A percentile compares a stretch with the other conserved stretches of the same genome.
phyloP scores from a whole-genome alignment of 2,113 vertebrate species.

The Mirza zaza region DNA sequence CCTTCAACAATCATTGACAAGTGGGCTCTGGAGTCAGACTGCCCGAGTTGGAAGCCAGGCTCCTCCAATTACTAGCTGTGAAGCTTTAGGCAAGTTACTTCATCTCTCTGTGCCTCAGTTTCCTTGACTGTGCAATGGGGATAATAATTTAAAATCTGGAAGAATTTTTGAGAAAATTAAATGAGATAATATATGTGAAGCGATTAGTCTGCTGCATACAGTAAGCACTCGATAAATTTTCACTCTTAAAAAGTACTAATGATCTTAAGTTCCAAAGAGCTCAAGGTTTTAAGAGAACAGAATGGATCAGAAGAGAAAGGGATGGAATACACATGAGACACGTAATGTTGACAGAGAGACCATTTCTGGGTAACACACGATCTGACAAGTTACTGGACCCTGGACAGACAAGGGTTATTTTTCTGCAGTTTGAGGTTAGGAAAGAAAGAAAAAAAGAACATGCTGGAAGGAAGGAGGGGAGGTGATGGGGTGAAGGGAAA shows the following conservation, averaged over 20 bases:
- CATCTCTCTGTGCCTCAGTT: slow-evolving; percentile 47
- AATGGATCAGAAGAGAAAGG: not conserved
- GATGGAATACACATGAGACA: not conserved
- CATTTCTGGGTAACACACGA: slow-evolving; percentile 45
- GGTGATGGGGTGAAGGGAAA: not conserved
- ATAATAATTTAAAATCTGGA: not conserved
- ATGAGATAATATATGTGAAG: slow-evolving; percentile 6
- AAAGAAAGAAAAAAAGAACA: not conserved
- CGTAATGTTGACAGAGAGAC: not conserved
- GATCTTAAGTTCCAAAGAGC: not conserved
- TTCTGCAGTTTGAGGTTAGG: slow-evolving; percentile 32
- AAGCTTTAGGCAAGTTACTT: slow-evolving; percentile 27
- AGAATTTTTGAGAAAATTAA: slow-evolving; percentile 31
- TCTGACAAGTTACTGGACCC: slow-evolving; percentile 14
- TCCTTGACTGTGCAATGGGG: not conserved
- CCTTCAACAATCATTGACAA: slow-evolving; percentile 66
- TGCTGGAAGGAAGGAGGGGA: not conserved
- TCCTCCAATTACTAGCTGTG: slow-evolving; percentile 60
- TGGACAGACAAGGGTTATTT: slow-evolving; percentile 6
- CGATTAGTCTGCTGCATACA: not conserved
- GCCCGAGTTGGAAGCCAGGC: slow-evolving; percentile 51
- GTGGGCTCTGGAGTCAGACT: slow-evolving; percentile 55
- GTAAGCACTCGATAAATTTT: not conserved
- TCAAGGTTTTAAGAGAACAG: not conserved
- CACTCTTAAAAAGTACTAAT: not conserved